Percentiles rank a stretch among this genome's conserved stretches.
phyloP scores from a whole-genome alignment of 2,113 vertebrate species.

The Anguilla rostrata region DNA sequence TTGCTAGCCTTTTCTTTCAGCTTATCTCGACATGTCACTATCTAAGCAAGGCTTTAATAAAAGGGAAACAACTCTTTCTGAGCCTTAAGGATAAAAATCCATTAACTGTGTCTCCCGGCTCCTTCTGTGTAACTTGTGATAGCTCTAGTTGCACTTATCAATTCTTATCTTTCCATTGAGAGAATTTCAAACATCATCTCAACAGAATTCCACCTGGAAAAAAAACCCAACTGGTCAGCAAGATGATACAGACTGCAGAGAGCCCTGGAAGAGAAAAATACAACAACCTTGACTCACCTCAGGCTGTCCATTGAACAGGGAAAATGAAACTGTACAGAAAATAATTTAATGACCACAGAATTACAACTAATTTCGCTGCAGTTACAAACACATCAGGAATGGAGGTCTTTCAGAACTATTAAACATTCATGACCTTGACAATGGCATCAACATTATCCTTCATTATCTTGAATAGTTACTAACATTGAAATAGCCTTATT shows the following conservation, averaged over 20 bases:
- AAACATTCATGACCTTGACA: too few relatives aligned
- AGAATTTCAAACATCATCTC: constrained; percentile 4
- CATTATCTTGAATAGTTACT: too few relatives aligned
- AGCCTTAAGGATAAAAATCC: not conserved
- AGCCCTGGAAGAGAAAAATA: not conserved
- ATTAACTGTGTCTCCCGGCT: not conserved
- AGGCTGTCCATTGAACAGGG: too few relatives aligned
- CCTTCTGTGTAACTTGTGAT: not conserved
- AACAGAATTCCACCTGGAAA: not conserved
- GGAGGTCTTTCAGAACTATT: too few relatives aligned
- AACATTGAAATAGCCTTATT: too few relatives aligned
- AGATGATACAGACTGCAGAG: not conserved
- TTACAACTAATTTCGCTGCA: too few relatives aligned
- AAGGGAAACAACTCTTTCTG: too few relatives aligned
- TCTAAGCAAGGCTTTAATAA: not conserved
- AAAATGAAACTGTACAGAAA: not conserved
- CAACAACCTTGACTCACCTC: not conserved
- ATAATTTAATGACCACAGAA: not conserved
- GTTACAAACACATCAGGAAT: too few relatives aligned
- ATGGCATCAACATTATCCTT: too few relatives aligned
- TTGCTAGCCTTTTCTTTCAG: not conserved
- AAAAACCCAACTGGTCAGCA: not conserved
- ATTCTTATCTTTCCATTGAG: not conserved
- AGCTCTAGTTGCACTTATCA: not conserved
- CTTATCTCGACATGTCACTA: not conserved